Evolutionary conservation across 2,797 vertebrate genomes (phyloP).

Genomic region (Brotula barbata): DNA sequence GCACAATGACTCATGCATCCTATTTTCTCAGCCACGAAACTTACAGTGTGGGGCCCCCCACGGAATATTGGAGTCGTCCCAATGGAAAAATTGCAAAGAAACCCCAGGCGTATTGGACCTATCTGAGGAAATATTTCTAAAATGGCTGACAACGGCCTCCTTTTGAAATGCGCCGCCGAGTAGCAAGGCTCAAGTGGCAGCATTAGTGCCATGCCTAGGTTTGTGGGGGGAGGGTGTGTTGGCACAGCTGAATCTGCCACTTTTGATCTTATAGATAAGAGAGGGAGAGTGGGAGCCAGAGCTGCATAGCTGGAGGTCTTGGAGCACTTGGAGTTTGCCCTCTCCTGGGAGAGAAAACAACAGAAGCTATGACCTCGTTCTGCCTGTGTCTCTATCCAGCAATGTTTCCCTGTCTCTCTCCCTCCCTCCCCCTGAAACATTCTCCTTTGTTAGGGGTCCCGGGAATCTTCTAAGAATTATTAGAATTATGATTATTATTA

Average conservation of each 20-base stretch:
- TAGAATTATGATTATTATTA: too few species aligned
- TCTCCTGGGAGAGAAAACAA: conserved; percentile 55
- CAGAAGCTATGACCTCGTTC: conserved; percentile 45
- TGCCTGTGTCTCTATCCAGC: conserved; percentile 12
- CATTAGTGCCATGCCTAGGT: conserved; percentile 63
- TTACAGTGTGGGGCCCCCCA: conserved; percentile 11
- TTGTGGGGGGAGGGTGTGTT: neutral
- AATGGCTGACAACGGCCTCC: conserved; percentile 42
- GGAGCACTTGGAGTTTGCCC: conserved; percentile 43
- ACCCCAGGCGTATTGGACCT: conserved; percentile 34
- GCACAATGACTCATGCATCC: conserved; percentile 44
- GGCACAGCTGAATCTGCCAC: conserved; percentile 71
- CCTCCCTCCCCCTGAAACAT: neutral
- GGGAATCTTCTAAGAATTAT: too few species aligned
- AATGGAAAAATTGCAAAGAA: conserved; percentile 51
- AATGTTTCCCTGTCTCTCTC: conserved; percentile 1
- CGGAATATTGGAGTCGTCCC: conserved; percentile 52
- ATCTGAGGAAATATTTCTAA: conserved; percentile 49
- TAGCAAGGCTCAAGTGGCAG: conserved; percentile 64
- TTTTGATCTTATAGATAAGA: conserved; percentile 72
- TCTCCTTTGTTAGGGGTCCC: too few species aligned
- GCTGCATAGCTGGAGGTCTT: conserved; percentile 64
- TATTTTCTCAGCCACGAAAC: conserved; percentile 27
- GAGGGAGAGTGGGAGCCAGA: conserved; percentile 50
- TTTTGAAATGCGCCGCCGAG: conserved; percentile 65